phyloP scores from a whole-genome alignment of 2,113 vertebrate genomes.

The Plotosus lineatus region DNA sequence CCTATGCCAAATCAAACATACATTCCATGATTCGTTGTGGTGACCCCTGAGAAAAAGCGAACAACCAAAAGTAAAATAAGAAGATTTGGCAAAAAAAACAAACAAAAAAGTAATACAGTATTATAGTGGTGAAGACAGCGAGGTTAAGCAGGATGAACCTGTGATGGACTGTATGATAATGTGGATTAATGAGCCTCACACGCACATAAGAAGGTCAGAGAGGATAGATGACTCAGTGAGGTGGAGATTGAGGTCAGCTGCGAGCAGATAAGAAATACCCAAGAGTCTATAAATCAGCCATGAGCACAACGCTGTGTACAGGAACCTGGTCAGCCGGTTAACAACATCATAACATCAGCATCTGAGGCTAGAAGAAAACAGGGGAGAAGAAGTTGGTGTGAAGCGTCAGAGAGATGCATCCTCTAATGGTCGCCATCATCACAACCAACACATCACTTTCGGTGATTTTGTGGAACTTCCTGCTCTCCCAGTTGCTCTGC shows the following conservation, averaged over 20 bases:
- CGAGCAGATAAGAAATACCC: slow-evolving; percentile 24
- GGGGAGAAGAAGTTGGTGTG: background rate
- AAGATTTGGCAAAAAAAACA: no score
- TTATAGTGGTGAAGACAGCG: no score
- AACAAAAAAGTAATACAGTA: no score
- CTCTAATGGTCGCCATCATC: slow-evolving; percentile 54
- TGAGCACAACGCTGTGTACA: background rate
- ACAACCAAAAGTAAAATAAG: no score
- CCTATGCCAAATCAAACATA: no score
- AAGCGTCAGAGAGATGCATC: slow-evolving; percentile 45
- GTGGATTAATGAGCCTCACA: background rate
- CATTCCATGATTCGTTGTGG: no score
- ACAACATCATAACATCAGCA: background rate
- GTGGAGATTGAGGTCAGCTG: slow-evolving; percentile 24
- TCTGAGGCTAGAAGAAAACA: background rate
- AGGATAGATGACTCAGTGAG: slow-evolving; percentile 1
- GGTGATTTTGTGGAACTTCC: slow-evolving; percentile 57
- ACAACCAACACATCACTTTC: slow-evolving; percentile 55
- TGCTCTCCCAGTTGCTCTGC: slow-evolving; percentile 53
- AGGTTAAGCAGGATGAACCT: background rate
- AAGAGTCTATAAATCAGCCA: background rate
- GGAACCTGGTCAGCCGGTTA: background rate
- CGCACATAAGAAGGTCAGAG: background rate
- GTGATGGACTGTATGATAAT: background rate
- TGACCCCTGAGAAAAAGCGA: no score